These are phyloP conservation scores for Gymnothorax javanicus DNA, from an alignment of 2,797 vertebrate genomes.

Conservation along the genomic window DNA sequence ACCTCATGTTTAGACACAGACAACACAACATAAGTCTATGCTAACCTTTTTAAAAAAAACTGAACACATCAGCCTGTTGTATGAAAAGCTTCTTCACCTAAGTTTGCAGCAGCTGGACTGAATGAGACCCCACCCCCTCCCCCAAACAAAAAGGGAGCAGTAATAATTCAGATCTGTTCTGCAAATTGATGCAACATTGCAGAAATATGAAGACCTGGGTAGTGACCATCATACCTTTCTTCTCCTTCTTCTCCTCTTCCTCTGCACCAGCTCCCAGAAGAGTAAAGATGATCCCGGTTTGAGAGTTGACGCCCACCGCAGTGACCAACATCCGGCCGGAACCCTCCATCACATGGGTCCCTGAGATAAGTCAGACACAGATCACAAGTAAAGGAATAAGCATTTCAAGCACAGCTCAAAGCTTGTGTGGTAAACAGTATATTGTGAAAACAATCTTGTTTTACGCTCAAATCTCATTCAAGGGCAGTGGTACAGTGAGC, in stretches of 20 bases:
- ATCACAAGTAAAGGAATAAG: neutral
- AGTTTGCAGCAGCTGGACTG: neutral
- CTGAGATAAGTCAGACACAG: constrained; percentile 60
- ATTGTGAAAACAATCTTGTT: neutral
- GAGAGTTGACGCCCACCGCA: constrained; percentile 96
- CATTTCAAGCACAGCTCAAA: neutral
- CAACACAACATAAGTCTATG: neutral
- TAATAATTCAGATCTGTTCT: neutral
- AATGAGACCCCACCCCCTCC: neutral
- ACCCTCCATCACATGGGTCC: constrained; percentile 98
- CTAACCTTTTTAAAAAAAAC: neutral
- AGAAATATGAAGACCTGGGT: constrained; percentile 51
- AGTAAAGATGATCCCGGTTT: constrained; percentile 98
- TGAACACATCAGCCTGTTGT: neutral
- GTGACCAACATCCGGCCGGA: constrained; percentile 95
- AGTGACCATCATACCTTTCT: constrained; percentile 82
- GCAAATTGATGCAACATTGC: constrained; percentile 38
- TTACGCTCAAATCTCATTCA: neutral
- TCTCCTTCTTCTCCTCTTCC: constrained; percentile 97
- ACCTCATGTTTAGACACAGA: neutral
- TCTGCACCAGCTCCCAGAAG: constrained; percentile 87
- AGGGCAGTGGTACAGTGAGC: too few species aligned
- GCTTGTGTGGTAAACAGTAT: neutral
- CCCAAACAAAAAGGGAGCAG: too few species aligned
- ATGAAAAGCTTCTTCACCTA: neutral